Percentiles rank a stretch among this genome's conserved stretches.
Evolutionary conservation across 64 coral and sea anemone species (phyloP).

Genomic region (Dendrophyllia cribrosa): DNA sequence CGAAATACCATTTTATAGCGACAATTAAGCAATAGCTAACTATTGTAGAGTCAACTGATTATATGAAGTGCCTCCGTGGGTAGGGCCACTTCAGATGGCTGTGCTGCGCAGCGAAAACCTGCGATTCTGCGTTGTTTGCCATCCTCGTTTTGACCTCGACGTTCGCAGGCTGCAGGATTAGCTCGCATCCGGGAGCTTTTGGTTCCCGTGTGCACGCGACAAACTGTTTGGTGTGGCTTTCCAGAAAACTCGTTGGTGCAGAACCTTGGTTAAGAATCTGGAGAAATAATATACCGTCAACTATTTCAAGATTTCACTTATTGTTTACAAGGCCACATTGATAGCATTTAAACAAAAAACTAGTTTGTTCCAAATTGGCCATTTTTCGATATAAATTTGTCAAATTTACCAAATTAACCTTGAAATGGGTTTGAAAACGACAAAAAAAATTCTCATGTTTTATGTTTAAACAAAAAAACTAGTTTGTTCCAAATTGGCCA

Average conservation of each 20-base stretch:
- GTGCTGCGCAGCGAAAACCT: background rate
- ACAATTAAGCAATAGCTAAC: too few species aligned
- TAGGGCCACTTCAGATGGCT: background rate
- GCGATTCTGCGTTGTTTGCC: background rate
- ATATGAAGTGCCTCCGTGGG: background rate
- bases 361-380: too few species aligned
- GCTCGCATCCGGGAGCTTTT: constrained; percentile 51
- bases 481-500: too few species aligned
- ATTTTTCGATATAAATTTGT: too few species aligned
- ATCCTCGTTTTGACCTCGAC: background rate
- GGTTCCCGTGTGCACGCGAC: constrained; percentile 68
- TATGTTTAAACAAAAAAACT: too few species aligned
- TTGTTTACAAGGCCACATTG: too few species aligned
- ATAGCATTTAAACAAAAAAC: too few species aligned
- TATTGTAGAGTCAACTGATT: background rate
- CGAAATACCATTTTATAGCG: too few species aligned
- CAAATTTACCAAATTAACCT: too few species aligned
- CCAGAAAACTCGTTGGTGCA: constrained; percentile 78
- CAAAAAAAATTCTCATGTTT: too few species aligned
- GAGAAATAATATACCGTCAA: background rate
- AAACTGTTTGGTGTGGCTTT: constrained; percentile 74
- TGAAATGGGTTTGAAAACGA: too few species aligned
- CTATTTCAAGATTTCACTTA: background rate
- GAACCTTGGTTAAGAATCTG: constrained; percentile 87
- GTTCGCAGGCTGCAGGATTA: constrained; percentile 40